Evolutionary conservation across 2,113 vertebrate genomes (phyloP), one percentile per base, ranked within the genome.

Genomic region (Tricholaema leucomelas): DNA sequence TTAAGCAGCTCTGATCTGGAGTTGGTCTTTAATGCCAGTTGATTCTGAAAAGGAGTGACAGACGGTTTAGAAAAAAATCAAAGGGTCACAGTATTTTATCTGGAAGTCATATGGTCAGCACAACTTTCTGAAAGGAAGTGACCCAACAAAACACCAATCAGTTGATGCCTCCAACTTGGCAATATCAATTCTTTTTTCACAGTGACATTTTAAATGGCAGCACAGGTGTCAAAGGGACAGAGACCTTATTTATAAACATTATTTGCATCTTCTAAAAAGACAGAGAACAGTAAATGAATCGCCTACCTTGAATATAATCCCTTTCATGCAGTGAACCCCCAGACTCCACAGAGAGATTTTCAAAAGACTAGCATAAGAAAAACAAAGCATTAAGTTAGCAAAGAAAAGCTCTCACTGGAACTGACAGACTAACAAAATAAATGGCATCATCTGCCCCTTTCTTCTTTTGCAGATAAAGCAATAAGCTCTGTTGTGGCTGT

Each of bases 331-430:
- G 91, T 81, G 98, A 98, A 95, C 98, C 98, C 88, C 98, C 98
- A 85, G 98, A 99, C 97, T 99, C 99, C 98, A 98, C 94, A 46
- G 98, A 98, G 72, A 99, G 97, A 94, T 99, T 99, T 97, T 99
- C 99, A 96, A 98, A 99, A 76, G 99, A 99, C 99, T 99, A 28
- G 23, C 44, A 4, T 96, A 90, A 50, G 94, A 91, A 88, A 72
- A 92, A 91, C 93, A 97, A 95, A 91, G 96, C 67, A 95, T 15
- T 88, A 73, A 92, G 42, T 97, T 94, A 97, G 79, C 27, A 40
- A 76, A 96, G 55, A 79, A 79, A 88, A 93, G 40, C 28, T 84
- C 84, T 71, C 74, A 42, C 36, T 71, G n/a, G 13, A 72, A 87
- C 40, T 18, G 21, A 75, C 23, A 92, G 13, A 15, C 17, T 92